A percentile compares a stretch with the other conserved stretches of the same genome.
Conservation (phyloP, 2,113 vertebrate species). For the Tragelaphus strepsiceros region DNA sequence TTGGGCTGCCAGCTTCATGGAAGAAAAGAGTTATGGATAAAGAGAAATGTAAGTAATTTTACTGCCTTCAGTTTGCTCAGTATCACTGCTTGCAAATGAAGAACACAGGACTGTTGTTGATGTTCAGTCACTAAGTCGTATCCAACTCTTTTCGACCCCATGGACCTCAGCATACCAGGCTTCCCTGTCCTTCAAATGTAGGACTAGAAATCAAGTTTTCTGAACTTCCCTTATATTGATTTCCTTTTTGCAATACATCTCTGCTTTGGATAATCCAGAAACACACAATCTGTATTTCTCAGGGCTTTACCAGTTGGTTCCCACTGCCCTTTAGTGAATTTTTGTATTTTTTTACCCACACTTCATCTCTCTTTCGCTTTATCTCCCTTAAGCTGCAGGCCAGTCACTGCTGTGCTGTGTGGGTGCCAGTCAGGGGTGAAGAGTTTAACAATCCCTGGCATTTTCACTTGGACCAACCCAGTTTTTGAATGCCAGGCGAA, state of each 20-base stretch:
- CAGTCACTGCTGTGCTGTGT: neutral
- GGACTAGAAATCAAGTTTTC: neutral
- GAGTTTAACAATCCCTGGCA: neutral
- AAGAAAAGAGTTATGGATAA: neutral
- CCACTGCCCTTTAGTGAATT: neutral
- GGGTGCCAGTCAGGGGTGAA: neutral
- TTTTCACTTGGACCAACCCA: neutral
- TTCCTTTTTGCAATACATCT: neutral
- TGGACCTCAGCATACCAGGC: neutral
- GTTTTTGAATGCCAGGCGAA: neutral
- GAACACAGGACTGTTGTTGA: neutral
- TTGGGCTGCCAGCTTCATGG: neutral
- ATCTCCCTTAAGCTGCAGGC: neutral
- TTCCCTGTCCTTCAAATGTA: neutral
- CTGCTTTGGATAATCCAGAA: too few species aligned
- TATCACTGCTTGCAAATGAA: neutral
- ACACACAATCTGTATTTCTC: fast-evolving
- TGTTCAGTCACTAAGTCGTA: neutral
- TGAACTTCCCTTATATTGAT: neutral
- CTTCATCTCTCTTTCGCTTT: neutral
- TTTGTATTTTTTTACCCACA: neutral
- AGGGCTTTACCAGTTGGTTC: neutral
- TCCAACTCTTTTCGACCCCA: neutral
- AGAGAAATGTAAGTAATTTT: neutral
- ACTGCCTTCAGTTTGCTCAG: neutral